Conservation (phyloP, 2,888 invertebrate genomes). For the Heliconius aoede region DNA sequence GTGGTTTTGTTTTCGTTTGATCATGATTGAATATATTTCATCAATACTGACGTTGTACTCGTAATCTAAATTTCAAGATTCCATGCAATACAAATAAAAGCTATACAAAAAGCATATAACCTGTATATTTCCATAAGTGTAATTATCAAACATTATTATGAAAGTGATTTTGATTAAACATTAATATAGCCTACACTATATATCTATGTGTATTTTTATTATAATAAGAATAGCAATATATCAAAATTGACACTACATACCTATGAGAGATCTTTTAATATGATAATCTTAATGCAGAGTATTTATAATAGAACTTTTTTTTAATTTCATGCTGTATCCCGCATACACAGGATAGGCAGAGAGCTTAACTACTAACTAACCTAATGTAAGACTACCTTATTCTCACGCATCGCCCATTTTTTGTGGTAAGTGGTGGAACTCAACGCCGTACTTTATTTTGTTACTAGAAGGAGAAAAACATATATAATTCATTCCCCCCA, state of each 20-base stretch:
- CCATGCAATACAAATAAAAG: no score
- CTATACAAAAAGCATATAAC: slow-evolving; percentile 15
- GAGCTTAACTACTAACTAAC: no score
- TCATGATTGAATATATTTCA: no score
- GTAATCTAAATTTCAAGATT: no score
- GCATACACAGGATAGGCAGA: background rate
- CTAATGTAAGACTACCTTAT: no score
- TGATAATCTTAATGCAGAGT: background rate
- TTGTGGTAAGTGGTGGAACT: background rate
- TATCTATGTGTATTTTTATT: slow-evolving; percentile 33
- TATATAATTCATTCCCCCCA: background rate
- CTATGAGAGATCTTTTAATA: slow-evolving; percentile 28
- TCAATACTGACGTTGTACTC: no score
- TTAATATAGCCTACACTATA: slow-evolving; percentile 16
- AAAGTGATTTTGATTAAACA: slow-evolving; percentile 31
- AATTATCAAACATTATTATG: slow-evolving; percentile 20
- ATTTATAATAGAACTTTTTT: background rate
- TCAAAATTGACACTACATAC: slow-evolving; percentile 42
- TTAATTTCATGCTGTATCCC: background rate
- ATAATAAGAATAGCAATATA: slow-evolving; percentile 39
- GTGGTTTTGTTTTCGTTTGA: no score
- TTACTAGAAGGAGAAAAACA: background rate
- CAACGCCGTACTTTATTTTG: background rate
- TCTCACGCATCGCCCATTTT: background rate
- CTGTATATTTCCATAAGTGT: slow-evolving; percentile 31